Percentiles rank a stretch among this genome's conserved stretches.
Evolutionary conservation across 2,797 vertebrate species (phyloP).

Genomic region (Crocidura indochinensis): DNA sequence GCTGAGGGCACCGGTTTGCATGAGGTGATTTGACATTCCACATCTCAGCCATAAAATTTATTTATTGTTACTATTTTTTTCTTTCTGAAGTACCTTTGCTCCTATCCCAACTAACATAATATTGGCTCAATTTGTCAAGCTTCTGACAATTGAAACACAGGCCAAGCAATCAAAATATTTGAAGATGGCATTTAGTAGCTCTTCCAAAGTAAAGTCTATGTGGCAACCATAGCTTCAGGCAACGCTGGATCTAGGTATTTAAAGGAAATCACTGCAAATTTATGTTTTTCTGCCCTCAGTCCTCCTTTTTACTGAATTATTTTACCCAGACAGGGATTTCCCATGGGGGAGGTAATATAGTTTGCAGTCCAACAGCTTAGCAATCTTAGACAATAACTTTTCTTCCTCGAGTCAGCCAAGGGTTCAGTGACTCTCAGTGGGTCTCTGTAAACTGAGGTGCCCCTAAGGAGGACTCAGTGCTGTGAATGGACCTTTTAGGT

Average conservation of each 20-base stretch:
- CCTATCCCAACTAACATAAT: constrained; percentile 16
- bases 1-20: neutral
- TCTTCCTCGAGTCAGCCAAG: neutral
- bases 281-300: neutral
- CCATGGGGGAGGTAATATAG: neutral
- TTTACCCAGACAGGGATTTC: neutral
- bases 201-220: neutral
- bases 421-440: constrained; percentile 15
- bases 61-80: constrained; percentile 36
- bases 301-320: neutral
- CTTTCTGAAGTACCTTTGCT: constrained; percentile 37
- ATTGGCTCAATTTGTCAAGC: neutral
- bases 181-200: neutral
- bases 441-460: neutral
- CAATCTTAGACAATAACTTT: constrained; percentile 45
- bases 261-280: neutral
- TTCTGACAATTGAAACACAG: constrained; percentile 18
- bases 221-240: neutral
- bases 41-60: constrained; percentile 17
- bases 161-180: constrained; percentile 11
- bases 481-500: neutral
- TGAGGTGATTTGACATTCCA: neutral
- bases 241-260: neutral
- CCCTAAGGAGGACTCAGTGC: too few relatives aligned
- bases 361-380: neutral